These are phyloP conservation scores for Drosophila pallidifrons DNA, from an alignment of 1,140 invertebrate species.

Conservation along the genomic window DNA sequence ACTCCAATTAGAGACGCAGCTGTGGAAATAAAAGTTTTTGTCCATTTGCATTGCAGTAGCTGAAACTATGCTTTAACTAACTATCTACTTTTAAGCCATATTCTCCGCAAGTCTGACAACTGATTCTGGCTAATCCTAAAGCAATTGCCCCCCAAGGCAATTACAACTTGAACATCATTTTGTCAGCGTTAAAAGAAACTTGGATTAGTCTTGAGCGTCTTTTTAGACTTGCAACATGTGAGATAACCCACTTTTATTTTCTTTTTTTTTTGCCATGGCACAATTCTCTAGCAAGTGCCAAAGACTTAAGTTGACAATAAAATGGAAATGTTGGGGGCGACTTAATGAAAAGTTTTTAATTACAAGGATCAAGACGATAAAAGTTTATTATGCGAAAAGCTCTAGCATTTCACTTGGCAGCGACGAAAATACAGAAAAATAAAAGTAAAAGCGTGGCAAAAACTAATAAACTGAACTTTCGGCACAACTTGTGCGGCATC, in stretches of 20 bases:
- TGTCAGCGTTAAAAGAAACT: not conserved
- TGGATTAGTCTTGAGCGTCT: not conserved
- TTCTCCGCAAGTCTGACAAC: constrained; percentile 10
- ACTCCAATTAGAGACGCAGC: constrained; percentile 66
- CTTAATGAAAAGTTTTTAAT: constrained; percentile 78
- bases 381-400: constrained; percentile 76
- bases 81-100: constrained; percentile 6
- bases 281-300: not conserved
- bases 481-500: constrained; percentile 35
- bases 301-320: constrained; percentile 51
- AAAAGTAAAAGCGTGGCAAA: constrained; percentile 50
- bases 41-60: constrained; percentile 25
- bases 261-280: constrained; percentile 1
- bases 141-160: not conserved
- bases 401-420: constrained; percentile 3
- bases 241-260: constrained; percentile 36
- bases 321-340: constrained; percentile 33
- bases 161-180: constrained; percentile 1
- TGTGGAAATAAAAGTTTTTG: constrained; percentile 32
- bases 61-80: not conserved
- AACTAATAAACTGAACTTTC: constrained; percentile 66
- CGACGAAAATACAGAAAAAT: constrained; percentile 36
- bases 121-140: not conserved
- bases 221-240: constrained; percentile 10
- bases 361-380: constrained; percentile 77